These are phyloP conservation scores for Passerina amoena DNA, from an alignment of 2,113 vertebrate species.

Conservation along the genomic window DNA sequence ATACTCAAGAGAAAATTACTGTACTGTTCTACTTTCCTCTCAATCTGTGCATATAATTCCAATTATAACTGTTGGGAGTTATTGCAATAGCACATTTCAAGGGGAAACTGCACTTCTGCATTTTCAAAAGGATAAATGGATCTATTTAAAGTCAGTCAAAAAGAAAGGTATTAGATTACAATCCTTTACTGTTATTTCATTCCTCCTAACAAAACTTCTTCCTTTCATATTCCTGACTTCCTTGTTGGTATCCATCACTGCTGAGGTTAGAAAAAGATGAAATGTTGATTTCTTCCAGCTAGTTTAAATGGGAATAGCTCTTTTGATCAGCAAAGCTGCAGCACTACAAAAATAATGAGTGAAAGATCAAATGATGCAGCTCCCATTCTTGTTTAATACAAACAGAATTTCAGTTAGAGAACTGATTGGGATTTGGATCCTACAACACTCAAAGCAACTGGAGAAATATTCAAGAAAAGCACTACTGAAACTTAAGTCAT, in stretches of 20 bases:
- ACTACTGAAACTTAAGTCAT: background rate
- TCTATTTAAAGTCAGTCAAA: background rate
- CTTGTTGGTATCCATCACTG: background rate
- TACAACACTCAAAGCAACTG: background rate
- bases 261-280: background rate
- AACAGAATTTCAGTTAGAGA: background rate
- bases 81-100: conserved; percentile 28
- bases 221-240: background rate
- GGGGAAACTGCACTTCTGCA: background rate
- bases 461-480: background rate
- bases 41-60: conserved; percentile 21
- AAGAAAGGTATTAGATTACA: background rate
- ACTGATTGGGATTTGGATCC: background rate
- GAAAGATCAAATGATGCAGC: background rate
- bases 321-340: background rate
- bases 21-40: conserved; percentile 50
- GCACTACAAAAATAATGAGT: background rate
- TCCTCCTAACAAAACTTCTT: background rate
- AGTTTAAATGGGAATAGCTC: background rate
- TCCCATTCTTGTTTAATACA: background rate
- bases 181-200: background rate
- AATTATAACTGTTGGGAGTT: background rate
- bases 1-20: conserved; percentile 44
- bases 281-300: background rate
- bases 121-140: background rate